Base-by-base conservation (phyloP, 1,140 invertebrate species). In the Drosophila pandora region DNA sequence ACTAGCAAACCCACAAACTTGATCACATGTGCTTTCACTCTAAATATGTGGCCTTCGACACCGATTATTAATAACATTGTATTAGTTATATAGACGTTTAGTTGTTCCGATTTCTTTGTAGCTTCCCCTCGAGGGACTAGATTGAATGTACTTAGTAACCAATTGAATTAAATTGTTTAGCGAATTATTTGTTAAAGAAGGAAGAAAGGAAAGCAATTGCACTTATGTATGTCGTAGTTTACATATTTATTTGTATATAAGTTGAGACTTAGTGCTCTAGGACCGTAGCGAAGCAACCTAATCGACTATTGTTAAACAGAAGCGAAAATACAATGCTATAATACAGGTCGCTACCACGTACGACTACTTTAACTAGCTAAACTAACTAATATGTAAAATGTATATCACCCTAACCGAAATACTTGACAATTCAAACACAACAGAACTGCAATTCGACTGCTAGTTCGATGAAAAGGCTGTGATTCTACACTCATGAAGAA, bases 401-500 rank as follows among this genome's bases (percentile, higher is more conserved):
- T 80, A 63, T 84, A 79, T 84, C 76, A 84, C 56, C 59, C 55
- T 32, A 82, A 67, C 58, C 37, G 68, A 75, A 76, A 76, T 82
- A 87, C 82, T 85, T 85, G 82, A 85, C 78, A 85, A 85, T 85
- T 85, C 65, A 80, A 85, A 85, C 60, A 63, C 69, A 81, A 87
- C 61, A 70, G 69, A 75, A 75, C 78, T 53, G 28, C 41, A 64
- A 17, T 17, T 17, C 17, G 17, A 17, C 47, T 76, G 84, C 60
- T 84, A 64, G 67, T 87, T 82, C 70, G 59, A 75, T 75, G 65
- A 89, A 84, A 88, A 84, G 84, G 85, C 84, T 89, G 84, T 89
- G 84, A 89, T 90, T 89, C 76, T 89, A 89, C 84, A 89, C 84
- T 89, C 84, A 89, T 89, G 76, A 84, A 88, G 82, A 73, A 87